Evolutionary conservation across 2,888 invertebrate genomes (phyloP).

Genomic region (Tryphoninae sp.): DNA sequence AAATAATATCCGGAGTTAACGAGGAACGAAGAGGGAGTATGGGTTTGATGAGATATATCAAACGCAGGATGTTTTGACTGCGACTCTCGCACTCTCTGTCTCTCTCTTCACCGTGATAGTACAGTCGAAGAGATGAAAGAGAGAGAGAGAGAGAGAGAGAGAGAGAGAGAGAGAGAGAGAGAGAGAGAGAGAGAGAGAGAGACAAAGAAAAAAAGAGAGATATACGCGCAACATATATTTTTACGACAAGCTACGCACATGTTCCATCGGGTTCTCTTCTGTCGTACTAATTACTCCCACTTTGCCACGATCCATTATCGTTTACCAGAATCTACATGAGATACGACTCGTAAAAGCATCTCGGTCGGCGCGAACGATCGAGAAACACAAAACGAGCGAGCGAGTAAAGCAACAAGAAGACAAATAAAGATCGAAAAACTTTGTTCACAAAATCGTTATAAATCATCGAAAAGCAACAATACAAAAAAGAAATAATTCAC

Average conservation of each 20-base stretch:
- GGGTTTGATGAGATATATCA: slow-evolving; percentile 55
- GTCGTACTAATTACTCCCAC: slow-evolving; percentile 41
- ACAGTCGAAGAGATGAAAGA: not conserved
- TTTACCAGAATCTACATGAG: slow-evolving; percentile 21
- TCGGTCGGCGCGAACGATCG: not conserved
- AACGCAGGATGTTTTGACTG: slow-evolving; percentile 75
- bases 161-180: too few species aligned
- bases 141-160: too few species aligned
- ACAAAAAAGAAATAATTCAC: slow-evolving; percentile 12
- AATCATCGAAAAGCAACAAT: not conserved
- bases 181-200: too few species aligned
- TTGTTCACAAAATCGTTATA: slow-evolving; percentile 51
- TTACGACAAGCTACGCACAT: slow-evolving; percentile 17
- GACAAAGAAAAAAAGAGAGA: not conserved
- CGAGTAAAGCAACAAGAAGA: not conserved
- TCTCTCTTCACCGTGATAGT: too few species aligned
- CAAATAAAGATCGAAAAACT: slow-evolving; percentile 21
- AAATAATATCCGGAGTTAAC: slow-evolving; percentile 17
- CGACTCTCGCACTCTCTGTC: slow-evolving; percentile 46
- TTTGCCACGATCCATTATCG: slow-evolving; percentile 24
- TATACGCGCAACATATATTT: not conserved
- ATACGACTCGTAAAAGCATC: slow-evolving; percentile 30
- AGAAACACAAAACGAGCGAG: not conserved
- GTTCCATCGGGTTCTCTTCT: slow-evolving; percentile 28
- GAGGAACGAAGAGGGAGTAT: slow-evolving; percentile 36